A percentile compares a stretch with the other conserved stretches of the same genome.
phyloP scores from a whole-genome alignment of 2,797 vertebrate species.

The Urophycis tenuis region DNA sequence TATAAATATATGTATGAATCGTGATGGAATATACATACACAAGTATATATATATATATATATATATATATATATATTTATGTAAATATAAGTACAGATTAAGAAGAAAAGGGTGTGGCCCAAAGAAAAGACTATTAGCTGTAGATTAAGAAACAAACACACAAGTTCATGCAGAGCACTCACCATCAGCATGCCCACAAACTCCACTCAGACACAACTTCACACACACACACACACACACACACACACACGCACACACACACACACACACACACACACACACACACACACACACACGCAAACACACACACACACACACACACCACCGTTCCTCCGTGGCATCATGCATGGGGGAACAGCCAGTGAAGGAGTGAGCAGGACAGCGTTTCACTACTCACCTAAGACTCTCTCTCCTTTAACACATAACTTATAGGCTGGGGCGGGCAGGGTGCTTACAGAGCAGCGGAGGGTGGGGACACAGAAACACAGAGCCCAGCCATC shows the following conservation, averaged over 20 bases:
- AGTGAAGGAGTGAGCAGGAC: constrained; percentile 42
- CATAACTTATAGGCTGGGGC: constrained; percentile 70
- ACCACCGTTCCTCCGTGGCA: constrained; percentile 11
- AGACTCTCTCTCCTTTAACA: constrained; percentile 73
- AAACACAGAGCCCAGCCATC: constrained; percentile 65
- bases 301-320: constrained; percentile 25
- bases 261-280: constrained; percentile 13
- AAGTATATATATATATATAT: no score
- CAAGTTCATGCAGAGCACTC: constrained; percentile 54
- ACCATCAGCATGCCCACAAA: constrained; percentile 43
- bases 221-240: constrained; percentile 16
- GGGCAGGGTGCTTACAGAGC: constrained; percentile 64
- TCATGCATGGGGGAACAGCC: constrained; percentile 58
- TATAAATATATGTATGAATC: constrained; percentile 5
- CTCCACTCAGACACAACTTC: constrained; percentile 18
- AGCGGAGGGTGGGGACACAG: constrained; percentile 65
- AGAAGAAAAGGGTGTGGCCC: constrained; percentile 42
- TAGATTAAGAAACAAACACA: constrained; percentile 36
- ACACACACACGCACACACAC: constrained; percentile 14
- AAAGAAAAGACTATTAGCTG: constrained; percentile 56
- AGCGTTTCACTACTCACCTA: constrained; percentile 73
- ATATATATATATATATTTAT: no score
- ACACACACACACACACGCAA: constrained; percentile 24
- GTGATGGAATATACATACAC: constrained; percentile 25
- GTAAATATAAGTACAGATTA: no score